Conservation (phyloP, 2,888 invertebrate species). For the Zelleria hepariella region DNA sequence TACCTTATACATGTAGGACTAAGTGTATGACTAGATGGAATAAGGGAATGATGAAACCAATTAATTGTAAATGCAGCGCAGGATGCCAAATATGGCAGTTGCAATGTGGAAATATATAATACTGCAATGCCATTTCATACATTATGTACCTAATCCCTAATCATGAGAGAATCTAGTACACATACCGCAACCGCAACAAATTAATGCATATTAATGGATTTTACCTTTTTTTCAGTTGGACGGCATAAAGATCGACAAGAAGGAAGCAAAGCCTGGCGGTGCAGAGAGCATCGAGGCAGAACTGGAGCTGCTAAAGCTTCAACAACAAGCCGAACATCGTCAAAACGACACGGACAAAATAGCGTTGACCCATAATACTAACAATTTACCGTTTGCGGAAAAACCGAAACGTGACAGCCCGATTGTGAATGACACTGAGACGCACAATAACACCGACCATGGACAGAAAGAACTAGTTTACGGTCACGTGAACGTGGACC, state of each 20-base stretch:
- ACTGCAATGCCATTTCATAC: too few relatives aligned
- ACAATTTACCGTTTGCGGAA: conserved; percentile 39
- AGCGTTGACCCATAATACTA: conserved; percentile 41
- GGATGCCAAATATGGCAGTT: too few relatives aligned
- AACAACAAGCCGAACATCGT: conserved; percentile 25
- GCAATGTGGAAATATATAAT: too few relatives aligned
- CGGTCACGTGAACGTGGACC: conserved; percentile 60
- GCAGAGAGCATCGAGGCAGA: conserved; percentile 56
- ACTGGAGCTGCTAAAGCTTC: conserved; percentile 51
- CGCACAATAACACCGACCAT: conserved; percentile 33
- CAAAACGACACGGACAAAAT: conserved; percentile 21
- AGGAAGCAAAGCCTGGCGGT: conserved; percentile 34
- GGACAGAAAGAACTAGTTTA: conserved; percentile 62
- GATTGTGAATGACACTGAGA: conserved; percentile 33
- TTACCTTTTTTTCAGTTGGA: conserved; percentile 24
- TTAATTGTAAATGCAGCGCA: too few relatives aligned
- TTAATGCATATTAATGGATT: too few relatives aligned
- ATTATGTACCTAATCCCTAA: too few relatives aligned
- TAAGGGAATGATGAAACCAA: too few relatives aligned
- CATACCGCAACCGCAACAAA: too few relatives aligned
- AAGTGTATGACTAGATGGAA: too few relatives aligned
- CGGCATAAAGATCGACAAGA: conserved; percentile 46
- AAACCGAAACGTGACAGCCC: conserved; percentile 64
- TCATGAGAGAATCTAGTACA: too few relatives aligned
- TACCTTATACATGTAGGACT: too few relatives aligned